Conservation (phyloP, 92 coral and sea anemone species). For the Muricea muricata region DNA sequence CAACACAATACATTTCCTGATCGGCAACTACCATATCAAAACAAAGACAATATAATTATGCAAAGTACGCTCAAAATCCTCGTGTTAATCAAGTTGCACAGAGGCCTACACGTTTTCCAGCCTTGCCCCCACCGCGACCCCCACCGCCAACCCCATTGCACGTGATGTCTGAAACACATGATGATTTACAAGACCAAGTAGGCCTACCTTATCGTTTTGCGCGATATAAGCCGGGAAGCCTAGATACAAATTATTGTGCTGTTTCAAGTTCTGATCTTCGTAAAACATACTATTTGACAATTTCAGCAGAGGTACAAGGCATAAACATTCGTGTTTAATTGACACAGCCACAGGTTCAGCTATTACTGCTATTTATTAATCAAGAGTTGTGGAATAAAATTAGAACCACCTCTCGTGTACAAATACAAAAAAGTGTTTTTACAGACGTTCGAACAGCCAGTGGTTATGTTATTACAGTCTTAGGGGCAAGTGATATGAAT, state of each 20-base stretch:
- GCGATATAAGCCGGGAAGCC: background rate
- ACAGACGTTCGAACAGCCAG: background rate
- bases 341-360: background rate
- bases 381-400: background rate
- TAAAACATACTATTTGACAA: background rate
- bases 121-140: background rate
- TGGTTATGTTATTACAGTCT: background rate
- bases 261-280: background rate
- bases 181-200: too few relatives aligned
- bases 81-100: too few relatives aligned
- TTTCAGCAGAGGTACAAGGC: background rate
- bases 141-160: background rate
- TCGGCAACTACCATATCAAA: background rate
- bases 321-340: background rate
- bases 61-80: too few relatives aligned
- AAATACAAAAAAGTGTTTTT: background rate
- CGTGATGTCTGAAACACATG: too few relatives aligned
- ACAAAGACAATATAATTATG: background rate
- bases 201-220: background rate
- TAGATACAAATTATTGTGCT: too few relatives aligned
- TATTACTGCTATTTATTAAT: background rate
- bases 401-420: too few relatives aligned
- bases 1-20: background rate
- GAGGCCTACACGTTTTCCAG: slow-evolving; percentile 23
- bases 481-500: background rate